Percentiles rank a stretch among this genome's conserved stretches.
Conservation (phyloP, 2,888 invertebrate species). For the Eupithecia inturbata region DNA sequence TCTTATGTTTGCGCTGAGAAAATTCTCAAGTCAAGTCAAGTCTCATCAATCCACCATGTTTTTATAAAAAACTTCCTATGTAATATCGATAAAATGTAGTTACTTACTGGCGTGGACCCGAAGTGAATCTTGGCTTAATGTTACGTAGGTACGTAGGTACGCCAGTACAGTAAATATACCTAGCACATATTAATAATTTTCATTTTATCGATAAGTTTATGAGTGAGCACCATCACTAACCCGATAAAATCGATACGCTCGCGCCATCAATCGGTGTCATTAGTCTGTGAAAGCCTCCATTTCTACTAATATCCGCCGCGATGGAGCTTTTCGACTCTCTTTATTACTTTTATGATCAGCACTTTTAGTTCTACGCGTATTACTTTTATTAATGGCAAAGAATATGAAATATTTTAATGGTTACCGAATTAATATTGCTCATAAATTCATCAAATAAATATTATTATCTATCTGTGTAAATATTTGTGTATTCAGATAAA, state of each 20-base stretch:
- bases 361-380: slow-evolving; percentile 10
- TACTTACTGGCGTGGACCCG: not conserved
- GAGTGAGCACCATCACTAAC: slow-evolving; percentile 11
- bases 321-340: slow-evolving; percentile 5
- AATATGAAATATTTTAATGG: not conserved
- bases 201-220: slow-evolving; percentile 1
- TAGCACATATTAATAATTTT: not conserved
- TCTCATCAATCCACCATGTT: too few relatives aligned
- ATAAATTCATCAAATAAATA: not conserved
- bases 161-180: not conserved
- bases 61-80: too few relatives aligned
- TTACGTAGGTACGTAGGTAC: not conserved
- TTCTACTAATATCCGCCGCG: slow-evolving; percentile 26
- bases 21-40: too few relatives aligned
- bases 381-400: not conserved
- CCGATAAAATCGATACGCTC: slow-evolving; percentile 17
- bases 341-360: slow-evolving; percentile 16
- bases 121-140: not conserved
- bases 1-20: too few relatives aligned
- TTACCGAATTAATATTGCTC: not conserved
- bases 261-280: slow-evolving; percentile 28
- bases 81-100: too few relatives aligned
- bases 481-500: not conserved
- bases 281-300: slow-evolving; percentile 31
- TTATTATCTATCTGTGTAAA: not conserved